Base-by-base conservation (phyloP, 2,888 invertebrate genomes). In the Seira sanloemensis region DNA sequence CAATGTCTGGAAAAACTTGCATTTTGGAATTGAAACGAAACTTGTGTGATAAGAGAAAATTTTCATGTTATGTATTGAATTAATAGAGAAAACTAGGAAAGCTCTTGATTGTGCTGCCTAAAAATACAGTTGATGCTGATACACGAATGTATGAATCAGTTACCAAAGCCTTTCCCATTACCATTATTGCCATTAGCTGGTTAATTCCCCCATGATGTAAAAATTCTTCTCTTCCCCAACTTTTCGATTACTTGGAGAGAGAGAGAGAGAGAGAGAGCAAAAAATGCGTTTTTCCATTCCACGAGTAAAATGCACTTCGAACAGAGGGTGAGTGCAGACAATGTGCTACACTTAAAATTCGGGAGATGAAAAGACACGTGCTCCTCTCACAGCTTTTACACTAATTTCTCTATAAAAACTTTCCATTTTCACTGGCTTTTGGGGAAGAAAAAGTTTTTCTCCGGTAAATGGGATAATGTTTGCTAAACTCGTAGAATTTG, bases 181-280 rank as follows among this genome's bases (percentile, higher is more conserved):
- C 65, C 65, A 78, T 9, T 37, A 37, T 72, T 78, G 65, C 78
- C 72, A 78, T 78, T 78, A 78, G 78, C 78, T 65, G 25, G 21
- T 54, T 78, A 78, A 78, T 78, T 78, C 69, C 72, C 58, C 62
- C 2, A 37, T 79, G 54, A 79, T 37, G n/a, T n/a, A n/a, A n/a
- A 65, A 58, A 27, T 71, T 46, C n/a, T n/a, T n/a, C n/a, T n/a
- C n/a, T n/a, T 46, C 46, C 67, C 69, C n/a, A 78, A 78, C 78
- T 78, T 78, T 78, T 78, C 76, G 67, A 77, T 77, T 77, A 77
- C 58, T 78, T 78, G n/a, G n/a, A n/a, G n/a, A n/a, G n/a, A n/a
- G n/a, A n/a, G n/a, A n/a, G n/a, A n/a, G n/a, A n/a, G n/a, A n/a
- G n/a, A n/a, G n/a, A n/a, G n/a, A n/a, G n/a, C 69, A 21, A 69